phyloP scores from a whole-genome alignment of 2,113 vertebrate species.

The Choloepus hoffmanni region DNA sequence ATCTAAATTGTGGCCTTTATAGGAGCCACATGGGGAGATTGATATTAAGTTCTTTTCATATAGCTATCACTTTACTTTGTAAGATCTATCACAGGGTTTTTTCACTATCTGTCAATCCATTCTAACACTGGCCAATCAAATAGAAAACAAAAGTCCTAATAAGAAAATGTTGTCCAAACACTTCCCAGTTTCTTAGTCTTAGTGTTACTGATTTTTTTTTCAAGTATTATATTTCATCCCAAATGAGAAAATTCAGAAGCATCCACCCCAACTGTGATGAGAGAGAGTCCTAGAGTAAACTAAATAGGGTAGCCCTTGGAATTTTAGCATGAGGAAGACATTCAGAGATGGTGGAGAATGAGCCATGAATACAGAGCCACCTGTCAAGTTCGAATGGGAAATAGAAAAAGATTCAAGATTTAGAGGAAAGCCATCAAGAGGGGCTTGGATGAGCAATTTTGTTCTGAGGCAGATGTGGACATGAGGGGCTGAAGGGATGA shows the following conservation, averaged over 20 bases:
- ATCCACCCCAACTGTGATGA: background rate
- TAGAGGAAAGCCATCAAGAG: background rate
- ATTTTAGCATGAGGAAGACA: background rate
- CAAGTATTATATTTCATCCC: background rate
- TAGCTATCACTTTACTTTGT: background rate
- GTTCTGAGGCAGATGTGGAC: background rate
- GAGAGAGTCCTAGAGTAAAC: background rate
- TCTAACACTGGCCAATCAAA: background rate
- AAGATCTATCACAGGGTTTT: background rate
- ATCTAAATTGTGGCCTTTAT: background rate
- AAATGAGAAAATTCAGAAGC: background rate
- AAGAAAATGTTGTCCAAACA: background rate
- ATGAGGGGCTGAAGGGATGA: background rate
- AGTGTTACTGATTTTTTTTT: background rate
- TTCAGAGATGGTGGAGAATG: background rate
- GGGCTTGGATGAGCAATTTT: background rate
- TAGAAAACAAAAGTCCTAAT: background rate
- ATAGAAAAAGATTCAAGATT: background rate
- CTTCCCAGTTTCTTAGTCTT: background rate
- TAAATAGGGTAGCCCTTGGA: background rate
- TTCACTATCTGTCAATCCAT: background rate
- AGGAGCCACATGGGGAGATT: background rate
- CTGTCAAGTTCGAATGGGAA: background rate
- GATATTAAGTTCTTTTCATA: background rate
- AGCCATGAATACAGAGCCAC: background rate